Conservation (phyloP, 2,888 invertebrate genomes). For the Eutolmus rufibarbis region DNA sequence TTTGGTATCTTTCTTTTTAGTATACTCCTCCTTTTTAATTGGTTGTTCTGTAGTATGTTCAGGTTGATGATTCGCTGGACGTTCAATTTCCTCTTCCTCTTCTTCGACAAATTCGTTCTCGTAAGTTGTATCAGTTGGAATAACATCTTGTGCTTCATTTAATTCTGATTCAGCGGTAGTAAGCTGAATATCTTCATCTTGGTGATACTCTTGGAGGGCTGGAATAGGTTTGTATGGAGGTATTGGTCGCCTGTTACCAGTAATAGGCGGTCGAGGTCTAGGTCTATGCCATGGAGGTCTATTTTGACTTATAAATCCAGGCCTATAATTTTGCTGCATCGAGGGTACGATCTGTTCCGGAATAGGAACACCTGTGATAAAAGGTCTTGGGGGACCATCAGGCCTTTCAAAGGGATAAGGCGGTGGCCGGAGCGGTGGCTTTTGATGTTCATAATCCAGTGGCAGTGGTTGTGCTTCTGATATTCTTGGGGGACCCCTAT, state of each 20-base stretch:
- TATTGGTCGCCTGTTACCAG: constrained; percentile 66
- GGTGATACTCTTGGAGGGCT: constrained; percentile 61
- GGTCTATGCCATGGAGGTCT: constrained; percentile 74
- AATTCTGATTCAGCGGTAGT: constrained; percentile 57
- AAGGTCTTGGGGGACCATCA: constrained; percentile 68
- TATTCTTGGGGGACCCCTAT: constrained; percentile 87
- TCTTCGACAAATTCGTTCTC: constrained; percentile 53
- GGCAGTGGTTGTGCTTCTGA: constrained; percentile 77
- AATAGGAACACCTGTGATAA: constrained; percentile 73
- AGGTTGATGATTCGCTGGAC: constrained; percentile 50
- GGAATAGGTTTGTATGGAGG: constrained; percentile 72
- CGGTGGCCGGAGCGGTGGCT: constrained; percentile 61
- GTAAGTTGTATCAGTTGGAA: constrained; percentile 56
- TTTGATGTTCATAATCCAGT: constrained; percentile 63
- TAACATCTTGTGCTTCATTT: constrained; percentile 50
- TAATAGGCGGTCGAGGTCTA: constrained; percentile 65
- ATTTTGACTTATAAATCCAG: constrained; percentile 67
- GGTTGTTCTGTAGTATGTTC: constrained; percentile 46
- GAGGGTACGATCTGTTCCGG: constrained; percentile 79
- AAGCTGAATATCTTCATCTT: constrained; percentile 60
- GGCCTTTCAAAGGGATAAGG: constrained; percentile 82
- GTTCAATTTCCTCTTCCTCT: background rate
- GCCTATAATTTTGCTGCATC: constrained; percentile 65
- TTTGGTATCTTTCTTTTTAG: constrained; percentile 56
- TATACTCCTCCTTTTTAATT: constrained; percentile 57